Evolutionary conservation across 2,113 vertebrate genomes (phyloP).

Genomic region (Gallinago media): DNA sequence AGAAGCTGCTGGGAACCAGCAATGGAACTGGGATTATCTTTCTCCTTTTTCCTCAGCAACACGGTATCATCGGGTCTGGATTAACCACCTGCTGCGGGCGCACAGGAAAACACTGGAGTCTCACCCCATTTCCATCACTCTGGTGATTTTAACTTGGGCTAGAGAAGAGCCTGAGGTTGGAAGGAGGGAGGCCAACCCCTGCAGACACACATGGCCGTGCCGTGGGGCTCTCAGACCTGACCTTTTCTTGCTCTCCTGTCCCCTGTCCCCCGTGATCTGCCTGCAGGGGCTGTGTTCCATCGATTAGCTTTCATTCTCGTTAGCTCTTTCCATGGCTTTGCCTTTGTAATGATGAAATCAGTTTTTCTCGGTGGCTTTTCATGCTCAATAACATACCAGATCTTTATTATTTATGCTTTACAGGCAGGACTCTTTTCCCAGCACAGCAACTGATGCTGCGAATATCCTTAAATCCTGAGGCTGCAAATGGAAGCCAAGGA

Average conservation of each 20-base stretch:
- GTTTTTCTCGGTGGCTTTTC: not conserved
- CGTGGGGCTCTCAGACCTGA: accelerated
- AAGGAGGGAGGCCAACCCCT: not conserved
- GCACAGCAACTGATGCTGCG: not conserved
- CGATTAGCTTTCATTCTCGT: not conserved
- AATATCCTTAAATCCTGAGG: not conserved
- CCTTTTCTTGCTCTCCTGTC: not conserved
- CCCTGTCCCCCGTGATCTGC: not conserved
- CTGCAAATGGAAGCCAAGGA: slow-evolving; percentile 20
- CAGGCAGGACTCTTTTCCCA: not conserved
- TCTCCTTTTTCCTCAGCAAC: not conserved
- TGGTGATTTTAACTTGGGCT: not conserved
- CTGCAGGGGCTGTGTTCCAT: not conserved
- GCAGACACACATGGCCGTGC: accelerated
- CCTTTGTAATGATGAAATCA: not conserved
- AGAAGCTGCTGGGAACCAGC: not conserved
- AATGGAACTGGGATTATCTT: not conserved
- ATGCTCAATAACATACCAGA: not conserved
- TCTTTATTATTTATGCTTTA: not conserved
- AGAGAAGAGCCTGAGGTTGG: not conserved
- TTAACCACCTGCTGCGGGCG: accelerated
- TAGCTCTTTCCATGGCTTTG: not conserved
- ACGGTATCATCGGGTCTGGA: accelerated
- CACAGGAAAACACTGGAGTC: accelerated
- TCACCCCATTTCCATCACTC: not conserved